Conservation (phyloP, 2,888 invertebrate species). For the Diarsia dahlii region DNA sequence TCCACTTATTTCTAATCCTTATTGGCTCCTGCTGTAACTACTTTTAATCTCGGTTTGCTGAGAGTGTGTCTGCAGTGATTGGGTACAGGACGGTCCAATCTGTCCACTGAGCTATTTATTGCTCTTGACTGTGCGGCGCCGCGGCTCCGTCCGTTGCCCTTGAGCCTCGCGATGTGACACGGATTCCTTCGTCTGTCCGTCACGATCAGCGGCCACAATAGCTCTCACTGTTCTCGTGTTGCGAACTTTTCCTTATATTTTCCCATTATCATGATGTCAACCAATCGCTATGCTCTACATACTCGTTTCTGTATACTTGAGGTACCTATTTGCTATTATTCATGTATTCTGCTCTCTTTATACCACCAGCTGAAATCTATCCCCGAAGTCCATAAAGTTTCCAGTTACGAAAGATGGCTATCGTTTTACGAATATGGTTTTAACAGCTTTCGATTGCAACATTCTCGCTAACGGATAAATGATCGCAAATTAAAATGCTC, state of each 20-base stretch:
- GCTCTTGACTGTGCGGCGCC: constrained; percentile 63
- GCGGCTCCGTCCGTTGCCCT: constrained; percentile 68
- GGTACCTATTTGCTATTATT: constrained; percentile 1
- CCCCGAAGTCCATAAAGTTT: constrained; percentile 8
- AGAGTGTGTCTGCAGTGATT: constrained; percentile 20
- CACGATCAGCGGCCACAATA: constrained; percentile 40
- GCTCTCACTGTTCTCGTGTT: constrained; percentile 47
- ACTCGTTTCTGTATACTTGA: neutral
- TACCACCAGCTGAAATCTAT: neutral
- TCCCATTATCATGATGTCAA: neutral
- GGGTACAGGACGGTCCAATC: constrained; percentile 50
- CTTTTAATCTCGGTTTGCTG: neutral
- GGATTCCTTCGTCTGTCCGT: constrained; percentile 62
- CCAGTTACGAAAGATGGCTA: neutral
- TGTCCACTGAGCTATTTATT: constrained; percentile 64
- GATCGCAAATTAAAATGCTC: constrained; percentile 13
- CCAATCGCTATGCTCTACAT: neutral
- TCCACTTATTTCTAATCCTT: constrained; percentile 22
- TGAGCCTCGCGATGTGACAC: constrained; percentile 73
- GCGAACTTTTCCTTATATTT: constrained; percentile 28
- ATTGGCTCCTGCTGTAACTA: neutral
- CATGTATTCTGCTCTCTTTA: neutral
- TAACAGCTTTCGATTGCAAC: neutral
- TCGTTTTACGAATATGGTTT: constrained; percentile 6
- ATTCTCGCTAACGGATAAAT: constrained; percentile 2